Base-by-base conservation (phyloP, 2,888 invertebrate species). In the Plagiodera versicolora region DNA sequence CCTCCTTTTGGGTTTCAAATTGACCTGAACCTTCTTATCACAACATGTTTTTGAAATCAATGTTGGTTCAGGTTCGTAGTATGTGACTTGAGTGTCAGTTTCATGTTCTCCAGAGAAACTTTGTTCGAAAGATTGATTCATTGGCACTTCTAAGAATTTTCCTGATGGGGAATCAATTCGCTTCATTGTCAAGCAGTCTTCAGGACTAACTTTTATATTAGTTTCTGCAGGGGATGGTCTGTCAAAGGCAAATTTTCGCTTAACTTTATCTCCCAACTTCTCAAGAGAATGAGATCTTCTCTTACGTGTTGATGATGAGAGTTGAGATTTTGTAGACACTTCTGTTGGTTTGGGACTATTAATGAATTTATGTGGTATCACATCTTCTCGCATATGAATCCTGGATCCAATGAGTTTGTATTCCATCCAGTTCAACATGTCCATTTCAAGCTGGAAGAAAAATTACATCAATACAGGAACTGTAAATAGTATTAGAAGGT, bases 291-390 rank as follows among this genome's bases (percentile, higher is more conserved):
- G 4, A 49, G 28, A 49, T 49, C 49, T 49, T 14, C 49, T 49
- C 30, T 49, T 49, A 4, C 30, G 30, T 30, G 49, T 6, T 30
- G 49, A 28, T 28, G 49, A 28, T 28, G 30, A 30, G n/a, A 49
- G 14, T 9, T 49, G 49, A 0, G 49, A 49, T 49, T 28, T 30
- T 14, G 3, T 9, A 9, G 30, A 2, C 6, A 8, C 8, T 28
- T 30, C 28, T 30, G 49, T 16, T 30, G 30, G 49, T 49, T 49
- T 49, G 1, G 49, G 49, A 30, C 49, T 30, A 11, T 10, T 48
- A 8, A 48, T 48, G 28, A 48, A 48, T 48, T 48, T 48, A 48
- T 48, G 48, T 24, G 48, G 48, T n/a, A 48, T n/a, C n/a, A n/a
- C n/a, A n/a, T 24, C 48, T 20, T 48, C 24, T 48, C 48, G 1